Evolutionary conservation across 2,113 vertebrate genomes (phyloP), one percentile per base, ranked within the genome.

Genomic region (Damaliscus lunatus): DNA sequence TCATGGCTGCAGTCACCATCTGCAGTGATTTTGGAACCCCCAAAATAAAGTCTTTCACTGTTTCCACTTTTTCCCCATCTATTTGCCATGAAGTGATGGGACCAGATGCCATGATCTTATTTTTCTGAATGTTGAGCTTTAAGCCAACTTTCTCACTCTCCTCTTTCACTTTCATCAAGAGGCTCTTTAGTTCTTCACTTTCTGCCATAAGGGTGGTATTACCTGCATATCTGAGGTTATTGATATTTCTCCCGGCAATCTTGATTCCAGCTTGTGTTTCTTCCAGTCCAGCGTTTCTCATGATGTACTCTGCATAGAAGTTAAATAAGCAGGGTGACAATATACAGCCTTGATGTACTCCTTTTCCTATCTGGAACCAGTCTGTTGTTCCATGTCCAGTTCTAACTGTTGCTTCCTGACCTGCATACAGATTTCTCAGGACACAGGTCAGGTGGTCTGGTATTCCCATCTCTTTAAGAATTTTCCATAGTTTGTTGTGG

Each of bases 261-360:
- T 71, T 71, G 33, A 36, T 36, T 71, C 64, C n/a, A 71, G 64
- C 17, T 71, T 71, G 17, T 36, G 33, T 4, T 36, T 36, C 33
- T 0, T 67, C 64, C 8, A 67, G 17, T 2, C 33, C 0, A 36
- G 64, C 0, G 1, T 21, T 36, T 67, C 64, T 36, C 33, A 21
- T 67, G 64, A 3, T 4, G 17, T 21, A 36, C n/a, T 67, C n/a
- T 36, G 8, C 64, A 67, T 36, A 67, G 0, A 67, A 67, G n/a
- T 67, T 36, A 67, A n/a, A 67, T 36, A 11, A 67, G n/a, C 64
- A 67, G n/a, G 64, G n/a, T 36, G 17, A 67, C 64, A 67, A 5
- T 21, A 36, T 19, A 36, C 17, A 67, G 33, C 64, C 33, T 67
- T 36, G 64, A 67, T 0, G 2, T 19, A n/a, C 8, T n/a, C 33